Evolutionary conservation across 2,797 vertebrate species (phyloP), one percentile per base, ranked within the genome.

Genomic region (Decapterus maruadsi): DNA sequence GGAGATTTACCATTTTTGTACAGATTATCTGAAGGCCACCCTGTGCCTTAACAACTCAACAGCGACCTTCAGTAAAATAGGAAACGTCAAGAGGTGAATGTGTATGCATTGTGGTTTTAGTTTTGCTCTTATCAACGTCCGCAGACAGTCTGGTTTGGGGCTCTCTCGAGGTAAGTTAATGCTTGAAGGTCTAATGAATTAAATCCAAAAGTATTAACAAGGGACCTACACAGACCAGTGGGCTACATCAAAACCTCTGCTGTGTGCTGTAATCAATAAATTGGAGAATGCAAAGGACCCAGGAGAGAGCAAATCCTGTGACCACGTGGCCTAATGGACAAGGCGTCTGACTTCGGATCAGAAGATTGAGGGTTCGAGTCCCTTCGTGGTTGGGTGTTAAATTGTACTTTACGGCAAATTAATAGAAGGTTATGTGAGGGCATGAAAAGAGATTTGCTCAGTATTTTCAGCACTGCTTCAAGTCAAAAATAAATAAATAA

Each of bases 31-130:
- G 36, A 50, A 71, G 66, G 62, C 64, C 63, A n/a, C 12, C 14
- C 42, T 19, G 38, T 7, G 40, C 57, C 36, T 36, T 26, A 38
- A 34, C 34, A 45, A 29, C 20, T 0, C 20, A 50, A 53, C 54
- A 26, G 12, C 22, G 63, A 65, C 78, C 69, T 86, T 84, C 60
- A 56, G 46, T 14, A 1, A 22, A 80, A 63, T 26, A 55, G 46
- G 50, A 67, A 66, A 70, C 7, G 8, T 51, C 45, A 55, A 60
- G 17, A 56, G 57, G 56, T 16, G 36, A 68, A 64, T 36, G 55
- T 31, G 34, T 40, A 17, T 45, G 40, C 36, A 43, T 2, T 11
- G 34, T 20, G 14, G 26, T 36, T 66, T 58, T 12, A 53, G 17
- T 71, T 54, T 51, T 40, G 16, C 12, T 70, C 38, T 22, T 16